Evolutionary conservation across 2,113 vertebrate species (phyloP).

Genomic region (Pachycephala philippinensis): DNA sequence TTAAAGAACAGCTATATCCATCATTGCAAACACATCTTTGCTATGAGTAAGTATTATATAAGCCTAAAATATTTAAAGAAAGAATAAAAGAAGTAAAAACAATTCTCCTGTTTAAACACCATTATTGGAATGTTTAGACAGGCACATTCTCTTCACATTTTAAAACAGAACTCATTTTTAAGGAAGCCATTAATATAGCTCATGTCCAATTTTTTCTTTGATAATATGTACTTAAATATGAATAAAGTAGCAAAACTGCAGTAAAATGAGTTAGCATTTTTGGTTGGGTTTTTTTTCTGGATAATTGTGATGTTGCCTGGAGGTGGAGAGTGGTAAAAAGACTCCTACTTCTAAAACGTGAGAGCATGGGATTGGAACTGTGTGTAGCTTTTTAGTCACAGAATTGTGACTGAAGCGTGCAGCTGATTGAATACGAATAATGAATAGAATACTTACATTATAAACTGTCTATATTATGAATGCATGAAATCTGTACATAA

Average conservation of each 20-base stretch:
- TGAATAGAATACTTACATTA: not conserved
- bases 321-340: not conserved
- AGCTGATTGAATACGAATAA: not conserved
- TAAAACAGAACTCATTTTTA: not conserved
- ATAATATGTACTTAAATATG: not conserved
- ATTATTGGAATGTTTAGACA: not conserved
- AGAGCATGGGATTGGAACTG: not conserved
- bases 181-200: not conserved
- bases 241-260: not conserved
- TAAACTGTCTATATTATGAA: not conserved
- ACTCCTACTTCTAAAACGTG: not conserved
- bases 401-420: not conserved
- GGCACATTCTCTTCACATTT: not conserved
- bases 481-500: not conserved
- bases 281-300: not conserved
- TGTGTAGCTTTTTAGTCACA: not conserved
- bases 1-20: not conserved
- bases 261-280: not conserved
- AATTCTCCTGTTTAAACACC: not conserved
- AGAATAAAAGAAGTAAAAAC: not conserved
- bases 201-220: not conserved
- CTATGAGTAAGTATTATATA: not conserved
- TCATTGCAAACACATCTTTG: not conserved
- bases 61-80: not conserved
- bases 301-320: not conserved